Evolutionary conservation across 2,113 vertebrate species (phyloP).

Genomic region (Eubucco bourcierii): DNA sequence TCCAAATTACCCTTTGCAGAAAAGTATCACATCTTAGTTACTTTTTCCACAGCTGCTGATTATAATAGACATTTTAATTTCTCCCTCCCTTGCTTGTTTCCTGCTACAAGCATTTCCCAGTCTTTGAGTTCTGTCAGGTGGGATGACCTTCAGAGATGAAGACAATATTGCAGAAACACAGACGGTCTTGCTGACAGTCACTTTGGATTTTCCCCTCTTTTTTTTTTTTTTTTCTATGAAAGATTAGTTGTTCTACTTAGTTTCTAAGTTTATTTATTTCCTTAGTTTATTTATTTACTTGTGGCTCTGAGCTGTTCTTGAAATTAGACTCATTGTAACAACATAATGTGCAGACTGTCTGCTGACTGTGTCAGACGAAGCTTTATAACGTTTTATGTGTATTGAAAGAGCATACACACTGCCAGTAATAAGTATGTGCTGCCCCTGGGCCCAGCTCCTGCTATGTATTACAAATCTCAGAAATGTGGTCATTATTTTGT

Average conservation of each 20-base stretch:
- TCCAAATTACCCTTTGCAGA: not conserved
- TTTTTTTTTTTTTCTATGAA: not conserved
- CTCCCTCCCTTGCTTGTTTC: not conserved
- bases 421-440: not conserved
- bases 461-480: slow-evolving; percentile 24
- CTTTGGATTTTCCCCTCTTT: not conserved
- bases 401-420: slow-evolving; percentile 1
- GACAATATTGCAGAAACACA: not conserved
- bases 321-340: slow-evolving; percentile 22
- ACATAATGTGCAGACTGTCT: not conserved
- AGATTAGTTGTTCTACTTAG: slow-evolving; percentile 16
- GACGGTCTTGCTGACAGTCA: not conserved
- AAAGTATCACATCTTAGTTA: not conserved
- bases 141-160: not conserved
- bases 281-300: slow-evolving; percentile 53
- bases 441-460: slow-evolving; percentile 10
- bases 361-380: not conserved
- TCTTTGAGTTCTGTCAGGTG: not conserved
- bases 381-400: slow-evolving; percentile 2
- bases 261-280: slow-evolving; percentile 28
- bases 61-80: not conserved
- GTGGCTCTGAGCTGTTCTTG: not conserved
- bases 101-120: not conserved
- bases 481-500: slow-evolving; percentile 51
- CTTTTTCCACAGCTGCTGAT: not conserved